A percentile compares a stretch with the other conserved stretches of the same genome.
Evolutionary conservation across 2,888 invertebrate genomes (phyloP).

Genomic region (Sturmia bella): DNA sequence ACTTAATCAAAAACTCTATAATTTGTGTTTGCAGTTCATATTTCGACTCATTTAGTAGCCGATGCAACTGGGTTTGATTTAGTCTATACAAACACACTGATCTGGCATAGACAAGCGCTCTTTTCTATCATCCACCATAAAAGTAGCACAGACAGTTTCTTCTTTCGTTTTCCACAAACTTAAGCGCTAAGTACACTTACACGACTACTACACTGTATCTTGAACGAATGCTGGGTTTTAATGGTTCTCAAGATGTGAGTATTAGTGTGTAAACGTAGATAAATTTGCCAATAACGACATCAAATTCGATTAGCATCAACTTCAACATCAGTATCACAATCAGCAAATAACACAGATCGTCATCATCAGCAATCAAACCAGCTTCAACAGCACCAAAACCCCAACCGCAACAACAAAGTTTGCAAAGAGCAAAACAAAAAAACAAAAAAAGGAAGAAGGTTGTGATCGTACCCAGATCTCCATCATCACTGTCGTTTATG

Average conservation of each 20-base stretch:
- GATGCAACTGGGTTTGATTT: slow-evolving; percentile 32
- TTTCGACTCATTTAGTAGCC: slow-evolving; percentile 43
- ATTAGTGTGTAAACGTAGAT: slow-evolving; percentile 44
- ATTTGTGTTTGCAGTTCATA: slow-evolving; percentile 12
- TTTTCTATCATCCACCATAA: slow-evolving; percentile 27
- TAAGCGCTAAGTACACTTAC: not conserved
- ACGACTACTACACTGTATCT: not conserved
- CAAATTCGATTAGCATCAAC: slow-evolving; percentile 68
- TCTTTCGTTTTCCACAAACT: not conserved
- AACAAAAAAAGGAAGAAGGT: not conserved
- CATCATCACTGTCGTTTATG: slow-evolving; percentile 70
- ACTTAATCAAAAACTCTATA: slow-evolving; percentile 49
- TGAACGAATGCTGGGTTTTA: slow-evolving; percentile 1
- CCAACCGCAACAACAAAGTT: not conserved
- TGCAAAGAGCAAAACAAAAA: not conserved
- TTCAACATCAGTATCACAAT: slow-evolving; percentile 64
- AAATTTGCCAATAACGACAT: slow-evolving; percentile 69
- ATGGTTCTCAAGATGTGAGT: slow-evolving; percentile 10
- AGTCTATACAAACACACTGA: slow-evolving; percentile 56
- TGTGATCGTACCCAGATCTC: slow-evolving; percentile 47
- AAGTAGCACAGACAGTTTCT: slow-evolving; percentile 26
- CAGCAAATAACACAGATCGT: slow-evolving; percentile 52
- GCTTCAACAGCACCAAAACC: slow-evolving; percentile 38
- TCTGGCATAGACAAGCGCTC: slow-evolving; percentile 44
- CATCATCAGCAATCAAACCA: slow-evolving; percentile 56